Evolutionary conservation across 2,113 vertebrate genomes (phyloP), one percentile per base, ranked within the genome.

Genomic region (Haliaeetus leucogaster): DNA sequence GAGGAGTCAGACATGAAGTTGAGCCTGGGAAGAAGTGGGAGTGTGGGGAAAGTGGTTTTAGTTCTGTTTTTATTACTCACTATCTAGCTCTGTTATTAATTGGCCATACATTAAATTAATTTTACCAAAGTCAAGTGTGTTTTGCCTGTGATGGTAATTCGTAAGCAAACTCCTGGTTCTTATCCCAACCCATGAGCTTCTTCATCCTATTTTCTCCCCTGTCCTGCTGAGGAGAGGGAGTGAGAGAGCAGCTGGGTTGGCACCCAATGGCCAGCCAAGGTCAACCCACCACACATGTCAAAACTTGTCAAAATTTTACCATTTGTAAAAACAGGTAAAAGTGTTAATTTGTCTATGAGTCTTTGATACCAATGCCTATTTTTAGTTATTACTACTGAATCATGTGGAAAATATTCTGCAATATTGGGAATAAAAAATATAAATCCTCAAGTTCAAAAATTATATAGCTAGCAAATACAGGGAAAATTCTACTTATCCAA

Each of bases 121-220:
- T 91, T 67, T 45, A 38, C 2, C 7, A 12, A 82, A 42, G 7
- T 25, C 18, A 77, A 71, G 9, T 14, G 7, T 72, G 6, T 27
- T 77, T 67, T 62, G 3, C 15, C 16, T 2, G 0, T 36, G 17
- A 27, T 3, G 27, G 12, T 18, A 36, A 47, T 36, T 68, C 1
- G 3, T 52, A 63, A 74, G 3, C 26, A 34, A 36, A 26, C 4
- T 88, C 25, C 43, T 68, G 11, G 43, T 74, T 14, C 15, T 30
- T 55, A n/a, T n/a, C 11, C 76, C 0, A 1, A 30, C 3, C 2
- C 5, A 36, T 0, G 4, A 61, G 7, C 5, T 11, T 68, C 68
- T 84, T 36, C 3, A 30, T 62, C 17, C 16, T 22, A 26, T 61
- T 76, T 77, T 71, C 23, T 85, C 11, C 8, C 5, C 2, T 34